These are phyloP conservation scores for Dicaeum eximium DNA, from an alignment of 2,113 vertebrate species.

Conservation along the genomic window DNA sequence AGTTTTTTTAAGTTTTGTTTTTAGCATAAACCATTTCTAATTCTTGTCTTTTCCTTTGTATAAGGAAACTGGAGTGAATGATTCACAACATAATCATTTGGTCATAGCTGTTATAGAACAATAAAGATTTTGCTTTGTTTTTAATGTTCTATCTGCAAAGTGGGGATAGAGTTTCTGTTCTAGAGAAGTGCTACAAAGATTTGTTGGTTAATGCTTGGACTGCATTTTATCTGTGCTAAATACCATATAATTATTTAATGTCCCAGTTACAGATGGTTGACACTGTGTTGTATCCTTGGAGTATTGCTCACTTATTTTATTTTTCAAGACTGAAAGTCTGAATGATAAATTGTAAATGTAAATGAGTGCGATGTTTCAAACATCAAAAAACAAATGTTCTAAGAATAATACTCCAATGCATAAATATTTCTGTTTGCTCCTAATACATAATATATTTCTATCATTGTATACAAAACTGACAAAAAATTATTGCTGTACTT, in stretches of 20 bases:
- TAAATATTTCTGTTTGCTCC: not conserved
- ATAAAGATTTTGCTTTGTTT: not conserved
- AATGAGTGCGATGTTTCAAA: not conserved
- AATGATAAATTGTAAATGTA: not conserved
- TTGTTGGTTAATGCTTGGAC: not conserved
- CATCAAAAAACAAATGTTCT: not conserved
- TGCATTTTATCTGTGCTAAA: not conserved
- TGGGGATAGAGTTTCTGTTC: not conserved
- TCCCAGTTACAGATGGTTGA: not conserved
- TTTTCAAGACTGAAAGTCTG: not conserved
- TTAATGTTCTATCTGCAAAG: not conserved
- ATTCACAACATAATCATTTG: slow-evolving; percentile 31
- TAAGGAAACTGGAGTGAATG: slow-evolving; percentile 38
- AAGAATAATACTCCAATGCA: not conserved
- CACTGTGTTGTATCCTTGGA: not conserved
- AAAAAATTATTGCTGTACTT: not conserved
- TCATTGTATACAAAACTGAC: not conserved
- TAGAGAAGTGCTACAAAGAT: not conserved
- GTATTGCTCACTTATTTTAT: not conserved
- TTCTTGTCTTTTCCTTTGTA: slow-evolving; percentile 35
- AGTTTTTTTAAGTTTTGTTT: not conserved
- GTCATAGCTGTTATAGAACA: not conserved
- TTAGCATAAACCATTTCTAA: slow-evolving; percentile 48
- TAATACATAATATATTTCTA: not conserved
- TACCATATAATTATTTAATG: not conserved